These are phyloP conservation scores for Naja naja DNA, from an alignment of 2,113 vertebrate genomes.

Conservation along the genomic window DNA sequence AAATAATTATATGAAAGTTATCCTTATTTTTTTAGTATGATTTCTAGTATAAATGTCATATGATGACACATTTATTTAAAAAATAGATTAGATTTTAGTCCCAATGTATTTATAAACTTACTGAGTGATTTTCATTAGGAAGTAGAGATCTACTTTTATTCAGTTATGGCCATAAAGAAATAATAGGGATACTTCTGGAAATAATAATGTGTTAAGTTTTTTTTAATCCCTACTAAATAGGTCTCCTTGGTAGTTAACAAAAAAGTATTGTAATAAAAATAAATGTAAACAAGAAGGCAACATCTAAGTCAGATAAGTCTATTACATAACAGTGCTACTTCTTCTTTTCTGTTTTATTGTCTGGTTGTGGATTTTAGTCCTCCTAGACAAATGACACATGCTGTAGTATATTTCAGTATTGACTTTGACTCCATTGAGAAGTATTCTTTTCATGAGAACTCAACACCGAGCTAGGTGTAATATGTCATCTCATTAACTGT, in stretches of 20 bases:
- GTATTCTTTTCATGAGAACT: slow-evolving; percentile 30
- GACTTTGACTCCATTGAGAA: slow-evolving; percentile 18
- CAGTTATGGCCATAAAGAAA: not conserved
- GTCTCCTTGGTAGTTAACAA: slow-evolving; percentile 14
- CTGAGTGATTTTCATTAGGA: not conserved
- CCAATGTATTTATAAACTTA: not conserved
- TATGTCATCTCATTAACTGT: not conserved
- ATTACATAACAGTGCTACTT: slow-evolving; percentile 9
- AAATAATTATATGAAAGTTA: not conserved
- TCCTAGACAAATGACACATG: slow-evolving; percentile 40
- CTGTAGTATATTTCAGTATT: slow-evolving; percentile 48
- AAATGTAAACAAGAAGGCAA: not conserved
- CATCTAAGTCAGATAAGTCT: not conserved
- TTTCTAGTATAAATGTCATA: not conserved
- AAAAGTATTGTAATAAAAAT: not conserved
- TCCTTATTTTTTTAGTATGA: not conserved
- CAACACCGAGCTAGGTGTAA: not conserved
- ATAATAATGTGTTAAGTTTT: not conserved
- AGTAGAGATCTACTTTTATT: not conserved
- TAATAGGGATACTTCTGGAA: not conserved
- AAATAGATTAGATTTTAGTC: not conserved
- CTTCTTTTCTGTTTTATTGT: slow-evolving; percentile 61
- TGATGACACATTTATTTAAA: not conserved
- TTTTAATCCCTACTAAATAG: not conserved
- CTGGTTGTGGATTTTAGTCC: slow-evolving; percentile 59